Conservation (phyloP, 2,888 invertebrate genomes). For the Palloptera scutellata region DNA sequence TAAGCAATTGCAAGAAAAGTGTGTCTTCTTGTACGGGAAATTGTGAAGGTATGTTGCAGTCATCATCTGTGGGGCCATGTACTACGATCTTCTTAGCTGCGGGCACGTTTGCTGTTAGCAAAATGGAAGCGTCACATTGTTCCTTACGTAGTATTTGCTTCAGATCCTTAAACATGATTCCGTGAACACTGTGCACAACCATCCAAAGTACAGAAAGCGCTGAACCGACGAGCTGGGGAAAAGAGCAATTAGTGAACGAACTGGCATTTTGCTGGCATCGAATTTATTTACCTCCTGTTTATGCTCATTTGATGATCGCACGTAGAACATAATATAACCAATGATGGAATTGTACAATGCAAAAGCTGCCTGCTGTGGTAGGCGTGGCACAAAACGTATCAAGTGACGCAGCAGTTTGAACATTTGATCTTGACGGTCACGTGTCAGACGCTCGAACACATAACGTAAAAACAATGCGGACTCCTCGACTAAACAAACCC, state of each 20-base stretch:
- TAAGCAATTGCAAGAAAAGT: constrained; percentile 91
- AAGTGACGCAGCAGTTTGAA: constrained; percentile 91
- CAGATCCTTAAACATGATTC: constrained; percentile 98
- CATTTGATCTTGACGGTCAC: constrained; percentile 93
- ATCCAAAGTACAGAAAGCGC: constrained; percentile 97
- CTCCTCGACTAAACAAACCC: constrained; percentile 98
- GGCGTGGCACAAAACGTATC: constrained; percentile 88
- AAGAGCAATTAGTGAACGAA: not conserved
- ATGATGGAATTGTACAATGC: constrained; percentile 98
- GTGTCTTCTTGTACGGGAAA: constrained; percentile 99
- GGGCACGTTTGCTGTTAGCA: constrained; percentile 98
- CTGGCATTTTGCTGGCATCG: not conserved
- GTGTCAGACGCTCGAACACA: constrained; percentile 92
- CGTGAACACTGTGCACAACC: constrained; percentile 98
- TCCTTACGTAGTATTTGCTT: constrained; percentile 98
- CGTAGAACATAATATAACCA: constrained; percentile 99
- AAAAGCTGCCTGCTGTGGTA: constrained; percentile 97
- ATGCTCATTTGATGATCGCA: constrained; percentile 93
- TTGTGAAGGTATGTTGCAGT: constrained; percentile 96
- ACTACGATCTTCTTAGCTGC: constrained; percentile 99
- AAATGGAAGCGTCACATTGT: constrained; percentile 97
- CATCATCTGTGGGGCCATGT: constrained; percentile 85
- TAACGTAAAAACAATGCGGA: constrained; percentile 94
- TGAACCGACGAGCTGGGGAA: constrained; percentile 78
- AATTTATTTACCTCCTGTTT: constrained; percentile 74